Percentiles rank a stretch among this genome's conserved stretches.
Evolutionary conservation across 2,113 vertebrate genomes (phyloP).

Genomic region (Mesoclemmys tuberculata): DNA sequence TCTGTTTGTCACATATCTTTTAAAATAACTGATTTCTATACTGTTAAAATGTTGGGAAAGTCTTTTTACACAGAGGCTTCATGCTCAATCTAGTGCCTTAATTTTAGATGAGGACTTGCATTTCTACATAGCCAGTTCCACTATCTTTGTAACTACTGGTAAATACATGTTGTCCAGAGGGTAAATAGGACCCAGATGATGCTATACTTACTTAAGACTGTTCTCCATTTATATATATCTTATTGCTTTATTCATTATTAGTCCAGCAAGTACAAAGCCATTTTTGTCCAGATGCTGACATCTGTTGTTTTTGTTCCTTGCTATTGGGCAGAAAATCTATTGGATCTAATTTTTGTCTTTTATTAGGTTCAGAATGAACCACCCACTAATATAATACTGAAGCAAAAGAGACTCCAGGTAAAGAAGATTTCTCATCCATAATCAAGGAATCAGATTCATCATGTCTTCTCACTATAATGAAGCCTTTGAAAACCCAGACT

Average conservation of each 20-base stretch:
- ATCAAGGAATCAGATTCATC: neutral
- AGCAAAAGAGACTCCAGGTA: neutral
- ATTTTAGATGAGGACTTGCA: neutral
- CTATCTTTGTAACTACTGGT: neutral
- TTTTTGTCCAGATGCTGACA: neutral
- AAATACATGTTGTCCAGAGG: accelerated
- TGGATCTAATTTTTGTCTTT: neutral
- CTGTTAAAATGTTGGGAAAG: neutral
- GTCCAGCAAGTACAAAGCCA: neutral
- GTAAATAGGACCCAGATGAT: neutral
- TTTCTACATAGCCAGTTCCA: neutral
- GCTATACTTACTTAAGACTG: neutral
- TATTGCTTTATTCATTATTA: neutral
- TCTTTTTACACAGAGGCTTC: neutral
- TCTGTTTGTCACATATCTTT: neutral
- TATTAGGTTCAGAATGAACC: constrained; percentile 3
- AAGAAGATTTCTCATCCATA: neutral
- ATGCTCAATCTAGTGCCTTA: neutral
- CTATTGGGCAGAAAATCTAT: neutral
- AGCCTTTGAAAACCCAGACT: constrained; percentile 74
- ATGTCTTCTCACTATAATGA: constrained; percentile 80
- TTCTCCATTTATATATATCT: neutral
- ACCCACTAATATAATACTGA: neutral
- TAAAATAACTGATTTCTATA: neutral
- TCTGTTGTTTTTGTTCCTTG: neutral